Evolutionary conservation across 35 echinoderm and acorn worm genomes (phyloP).

Genomic region (Apostichopus californicus): DNA sequence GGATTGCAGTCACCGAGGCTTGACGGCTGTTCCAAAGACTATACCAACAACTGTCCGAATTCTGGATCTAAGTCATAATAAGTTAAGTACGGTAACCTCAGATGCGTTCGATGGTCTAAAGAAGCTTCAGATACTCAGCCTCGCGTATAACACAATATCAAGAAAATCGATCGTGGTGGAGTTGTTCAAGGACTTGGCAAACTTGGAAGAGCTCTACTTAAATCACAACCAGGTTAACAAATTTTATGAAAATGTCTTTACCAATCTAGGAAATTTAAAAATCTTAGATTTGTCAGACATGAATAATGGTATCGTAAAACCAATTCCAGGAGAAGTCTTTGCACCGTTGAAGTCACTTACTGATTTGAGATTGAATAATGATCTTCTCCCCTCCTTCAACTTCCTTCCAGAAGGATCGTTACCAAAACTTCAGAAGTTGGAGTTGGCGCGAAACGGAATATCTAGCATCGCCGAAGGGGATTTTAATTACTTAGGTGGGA

Average conservation of each 20-base stretch:
- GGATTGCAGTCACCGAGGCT: conserved; percentile 66
- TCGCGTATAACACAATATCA: conserved; percentile 67
- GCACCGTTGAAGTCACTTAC: conserved; percentile 26
- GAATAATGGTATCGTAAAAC: conserved; percentile 67
- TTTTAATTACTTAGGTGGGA: conserved; percentile 43
- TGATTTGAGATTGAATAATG: conserved; percentile 42
- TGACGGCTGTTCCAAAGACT: conserved; percentile 59
- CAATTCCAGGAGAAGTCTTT: background rate
- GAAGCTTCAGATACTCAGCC: conserved; percentile 55
- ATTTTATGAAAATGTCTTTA: conserved; percentile 39
- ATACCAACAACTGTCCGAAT: conserved; percentile 54
- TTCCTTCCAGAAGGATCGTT: conserved; percentile 2
- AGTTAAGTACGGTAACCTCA: conserved; percentile 14
- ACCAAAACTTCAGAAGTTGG: conserved; percentile 49
- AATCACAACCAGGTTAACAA: conserved; percentile 65
- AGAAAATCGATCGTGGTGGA: conserved; percentile 34
- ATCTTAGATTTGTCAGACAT: conserved; percentile 76
- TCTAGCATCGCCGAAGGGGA: conserved; percentile 39
- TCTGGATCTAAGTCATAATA: conserved; percentile 69
- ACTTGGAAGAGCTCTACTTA: conserved; percentile 39
- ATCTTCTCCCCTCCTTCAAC: conserved; percentile 50
- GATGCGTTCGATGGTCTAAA: conserved; percentile 66
- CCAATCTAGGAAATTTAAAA: conserved; percentile 15
- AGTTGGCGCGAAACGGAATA: conserved; percentile 56
- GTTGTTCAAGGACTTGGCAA: conserved; percentile 60